Percentiles rank a stretch among this genome's conserved stretches.
phyloP scores from a whole-genome alignment of 2,113 vertebrate genomes.

The Nesospiza acunhae region DNA sequence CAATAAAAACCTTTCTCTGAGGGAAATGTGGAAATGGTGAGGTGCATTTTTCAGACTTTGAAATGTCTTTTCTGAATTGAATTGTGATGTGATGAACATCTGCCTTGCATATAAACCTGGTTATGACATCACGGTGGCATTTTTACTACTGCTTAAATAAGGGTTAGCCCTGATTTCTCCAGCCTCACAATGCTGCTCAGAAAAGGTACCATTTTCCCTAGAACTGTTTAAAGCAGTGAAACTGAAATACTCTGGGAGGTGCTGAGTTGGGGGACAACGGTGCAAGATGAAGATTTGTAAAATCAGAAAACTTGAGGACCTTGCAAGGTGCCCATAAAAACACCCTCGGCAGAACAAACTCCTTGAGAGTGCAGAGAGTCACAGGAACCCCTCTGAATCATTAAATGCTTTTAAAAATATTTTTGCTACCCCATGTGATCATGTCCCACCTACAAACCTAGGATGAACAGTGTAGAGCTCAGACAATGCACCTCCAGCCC shows the following conservation, averaged over 20 bases:
- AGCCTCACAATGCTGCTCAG: neutral
- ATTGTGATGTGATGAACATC: neutral
- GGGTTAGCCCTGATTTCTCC: neutral
- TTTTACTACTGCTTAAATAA: neutral
- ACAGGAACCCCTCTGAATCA: neutral
- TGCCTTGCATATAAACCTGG: neutral
- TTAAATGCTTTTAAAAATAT: neutral
- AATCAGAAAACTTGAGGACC: neutral
- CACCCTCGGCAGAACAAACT: neutral
- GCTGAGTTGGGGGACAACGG: neutral
- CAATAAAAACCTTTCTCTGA: neutral
- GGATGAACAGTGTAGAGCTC: neutral
- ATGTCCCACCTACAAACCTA: neutral
- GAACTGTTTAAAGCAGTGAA: neutral
- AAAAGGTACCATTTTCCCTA: neutral
- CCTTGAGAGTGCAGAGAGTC: neutral
- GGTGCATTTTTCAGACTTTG: neutral
- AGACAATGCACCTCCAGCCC: neutral
- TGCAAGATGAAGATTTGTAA: neutral
- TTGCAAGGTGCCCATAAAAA: neutral
- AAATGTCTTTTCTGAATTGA: neutral
- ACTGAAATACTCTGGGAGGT: neutral
- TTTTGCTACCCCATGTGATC: fast-evolving
- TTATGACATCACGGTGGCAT: neutral
- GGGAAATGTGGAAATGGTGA: neutral